phyloP scores from a whole-genome alignment of 2,113 vertebrate genomes.

The Petroica traversi region DNA sequence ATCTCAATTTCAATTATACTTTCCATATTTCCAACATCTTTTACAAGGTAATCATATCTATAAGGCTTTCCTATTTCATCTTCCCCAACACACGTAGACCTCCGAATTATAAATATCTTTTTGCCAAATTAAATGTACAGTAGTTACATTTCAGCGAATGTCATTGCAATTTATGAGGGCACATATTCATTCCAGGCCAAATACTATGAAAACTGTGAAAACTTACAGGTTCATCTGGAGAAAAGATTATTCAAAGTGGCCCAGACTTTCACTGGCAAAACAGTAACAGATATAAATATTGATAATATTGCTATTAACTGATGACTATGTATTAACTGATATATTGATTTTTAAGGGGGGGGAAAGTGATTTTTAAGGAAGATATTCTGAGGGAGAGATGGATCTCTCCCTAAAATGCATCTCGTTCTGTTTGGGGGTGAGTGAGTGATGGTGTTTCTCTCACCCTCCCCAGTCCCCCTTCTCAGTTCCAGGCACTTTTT shows the following conservation, averaged over 20 bases:
- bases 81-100: neutral
- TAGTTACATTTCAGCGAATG: neutral
- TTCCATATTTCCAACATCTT: no score
- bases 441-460: neutral
- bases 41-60: no score
- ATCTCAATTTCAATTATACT: no score
- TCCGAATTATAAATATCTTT: neutral
- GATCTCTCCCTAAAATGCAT: neutral
- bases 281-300: neutral
- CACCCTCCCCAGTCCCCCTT: neutral
- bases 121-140: neutral
- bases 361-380: neutral
- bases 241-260: neutral
- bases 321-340: no score
- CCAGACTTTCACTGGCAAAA: neutral
- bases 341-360: neutral
- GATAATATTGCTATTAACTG: neutral
- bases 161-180: neutral
- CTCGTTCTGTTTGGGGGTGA: neutral
- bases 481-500: neutral
- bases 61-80: no score
- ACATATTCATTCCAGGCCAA: neutral
- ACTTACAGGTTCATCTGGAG: fast-evolving
- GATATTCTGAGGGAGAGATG: neutral
- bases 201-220: neutral